These are phyloP conservation scores for Hoplodrina ambigua DNA, from an alignment of 2,888 invertebrate species.

Conservation along the genomic window DNA sequence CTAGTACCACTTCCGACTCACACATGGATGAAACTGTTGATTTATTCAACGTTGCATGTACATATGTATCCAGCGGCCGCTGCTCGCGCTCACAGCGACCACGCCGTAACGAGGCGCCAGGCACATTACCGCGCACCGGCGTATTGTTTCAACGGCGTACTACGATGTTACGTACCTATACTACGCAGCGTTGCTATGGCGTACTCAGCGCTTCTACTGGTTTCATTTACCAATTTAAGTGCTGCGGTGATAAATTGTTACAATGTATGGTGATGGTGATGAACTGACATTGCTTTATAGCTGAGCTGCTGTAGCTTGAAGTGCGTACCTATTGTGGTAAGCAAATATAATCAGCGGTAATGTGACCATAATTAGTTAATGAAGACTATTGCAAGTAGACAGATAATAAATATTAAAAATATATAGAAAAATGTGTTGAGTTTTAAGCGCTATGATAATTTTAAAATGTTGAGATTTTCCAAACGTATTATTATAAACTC, in stretches of 20 bases:
- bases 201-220: slow-evolving; percentile 49
- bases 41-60: background rate
- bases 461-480: no score
- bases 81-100: slow-evolving; percentile 30
- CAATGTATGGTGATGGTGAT: slow-evolving; percentile 34
- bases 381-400: no score
- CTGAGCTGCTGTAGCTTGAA: slow-evolving; percentile 1
- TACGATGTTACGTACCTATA: slow-evolving; percentile 32
- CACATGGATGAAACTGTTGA: background rate
- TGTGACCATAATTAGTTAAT: no score
- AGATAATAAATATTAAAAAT: no score
- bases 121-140: slow-evolving; percentile 59
- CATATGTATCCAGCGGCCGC: background rate
- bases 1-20: background rate
- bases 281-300: slow-evolving; percentile 34
- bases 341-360: no score
- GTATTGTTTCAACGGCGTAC: slow-evolving; percentile 61
- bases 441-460: no score
- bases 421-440: no score
- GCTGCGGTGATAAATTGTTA: slow-evolving; percentile 41
- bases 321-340: no score
- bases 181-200: slow-evolving; percentile 31
- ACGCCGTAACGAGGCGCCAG: slow-evolving; percentile 53
- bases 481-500: no score
- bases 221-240: slow-evolving; percentile 54